Conservation (phyloP, 2,797 vertebrate genomes). For the Amblyraja radiata region DNA sequence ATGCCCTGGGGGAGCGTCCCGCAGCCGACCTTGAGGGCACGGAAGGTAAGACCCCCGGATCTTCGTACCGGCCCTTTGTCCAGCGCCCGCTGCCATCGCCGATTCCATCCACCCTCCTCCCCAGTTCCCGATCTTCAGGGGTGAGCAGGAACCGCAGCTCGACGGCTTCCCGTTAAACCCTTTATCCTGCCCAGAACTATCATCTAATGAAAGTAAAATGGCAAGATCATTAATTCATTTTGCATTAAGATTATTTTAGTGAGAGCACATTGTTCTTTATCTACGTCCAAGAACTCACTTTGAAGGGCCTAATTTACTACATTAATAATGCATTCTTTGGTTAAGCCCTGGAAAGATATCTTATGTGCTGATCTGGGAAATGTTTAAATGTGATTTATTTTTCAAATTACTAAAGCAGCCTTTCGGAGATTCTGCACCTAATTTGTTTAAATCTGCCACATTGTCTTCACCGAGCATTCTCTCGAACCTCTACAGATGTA, state of each 20-base stretch:
- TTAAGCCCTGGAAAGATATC: background rate
- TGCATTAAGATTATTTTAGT: slow-evolving; percentile 8
- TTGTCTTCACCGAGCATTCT: background rate
- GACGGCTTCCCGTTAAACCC: background rate
- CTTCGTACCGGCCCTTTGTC: no score
- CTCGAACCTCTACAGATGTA: no score
- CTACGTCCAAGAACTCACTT: background rate
- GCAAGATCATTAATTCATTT: background rate
- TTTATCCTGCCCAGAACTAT: background rate
- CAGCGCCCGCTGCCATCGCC: no score
- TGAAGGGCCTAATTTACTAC: background rate
- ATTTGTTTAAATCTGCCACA: background rate
- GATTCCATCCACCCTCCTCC: no score
- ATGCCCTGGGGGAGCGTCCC: no score
- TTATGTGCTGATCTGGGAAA: background rate
- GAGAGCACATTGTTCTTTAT: background rate
- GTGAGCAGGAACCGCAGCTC: no score
- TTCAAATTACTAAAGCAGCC: background rate
- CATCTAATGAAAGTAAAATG: background rate
- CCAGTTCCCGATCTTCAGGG: no score
- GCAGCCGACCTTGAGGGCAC: no score
- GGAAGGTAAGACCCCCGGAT: no score
- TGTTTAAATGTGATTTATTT: background rate
- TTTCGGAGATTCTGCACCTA: background rate
- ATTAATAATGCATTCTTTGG: background rate